A percentile compares a stretch with the other conserved stretches of the same genome.
Evolutionary conservation across 2,888 invertebrate species (phyloP).

Genomic region (Drosophila prolongata): DNA sequence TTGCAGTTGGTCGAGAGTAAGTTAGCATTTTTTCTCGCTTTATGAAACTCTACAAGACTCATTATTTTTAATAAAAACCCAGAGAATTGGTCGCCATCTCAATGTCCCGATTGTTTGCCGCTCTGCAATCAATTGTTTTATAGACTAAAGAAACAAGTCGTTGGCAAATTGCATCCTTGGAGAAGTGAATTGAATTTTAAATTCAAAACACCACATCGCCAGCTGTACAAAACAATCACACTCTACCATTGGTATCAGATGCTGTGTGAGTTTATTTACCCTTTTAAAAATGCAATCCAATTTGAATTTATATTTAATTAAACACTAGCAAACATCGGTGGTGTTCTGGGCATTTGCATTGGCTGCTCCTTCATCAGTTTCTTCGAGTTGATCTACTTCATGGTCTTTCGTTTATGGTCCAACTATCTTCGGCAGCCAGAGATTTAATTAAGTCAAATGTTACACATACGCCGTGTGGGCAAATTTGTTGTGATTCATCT

Average conservation of each 20-base stretch:
- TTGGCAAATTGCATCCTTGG: constrained; percentile 31
- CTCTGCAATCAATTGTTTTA: constrained; percentile 69
- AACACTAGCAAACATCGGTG: constrained; percentile 76
- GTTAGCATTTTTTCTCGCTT: background rate
- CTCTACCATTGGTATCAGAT: constrained; percentile 77
- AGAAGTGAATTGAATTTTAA: constrained; percentile 54
- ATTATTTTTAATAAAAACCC: background rate
- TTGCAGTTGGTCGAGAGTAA: constrained; percentile 68
- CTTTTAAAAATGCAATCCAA: background rate
- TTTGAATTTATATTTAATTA: background rate
- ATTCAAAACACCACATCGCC: constrained; percentile 49
- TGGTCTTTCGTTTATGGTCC: constrained; percentile 61
- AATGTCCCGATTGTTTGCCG: constrained; percentile 69
- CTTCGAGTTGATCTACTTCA: constrained; percentile 79
- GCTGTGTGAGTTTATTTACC: constrained; percentile 65
- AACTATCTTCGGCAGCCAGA: constrained; percentile 36
- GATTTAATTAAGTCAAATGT: constrained; percentile 46
- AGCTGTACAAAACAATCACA: constrained; percentile 63
- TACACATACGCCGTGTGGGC: constrained; percentile 63
- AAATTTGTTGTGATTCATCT: constrained; percentile 66
- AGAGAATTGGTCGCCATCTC: constrained; percentile 46
- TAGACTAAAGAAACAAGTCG: constrained; percentile 53
- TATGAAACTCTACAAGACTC: background rate
- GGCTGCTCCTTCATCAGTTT: constrained; percentile 81
- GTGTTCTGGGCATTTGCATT: constrained; percentile 80